Percentiles rank a stretch among this genome's conserved stretches.
phyloP scores from a whole-genome alignment of 2,113 vertebrate genomes.

The Eptatretus burgeri region DNA sequence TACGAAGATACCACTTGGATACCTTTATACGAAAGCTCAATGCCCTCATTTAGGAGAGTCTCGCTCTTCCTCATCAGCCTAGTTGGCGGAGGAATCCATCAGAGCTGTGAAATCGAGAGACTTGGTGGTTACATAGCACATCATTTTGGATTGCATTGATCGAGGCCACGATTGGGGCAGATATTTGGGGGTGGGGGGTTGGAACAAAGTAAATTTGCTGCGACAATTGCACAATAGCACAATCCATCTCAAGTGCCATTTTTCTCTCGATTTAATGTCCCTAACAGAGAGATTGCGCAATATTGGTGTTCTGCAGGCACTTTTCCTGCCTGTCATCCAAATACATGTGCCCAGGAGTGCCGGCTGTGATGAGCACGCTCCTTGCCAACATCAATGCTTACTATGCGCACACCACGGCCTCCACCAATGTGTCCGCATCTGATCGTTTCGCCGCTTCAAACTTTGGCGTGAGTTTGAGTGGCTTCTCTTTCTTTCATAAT shows the following conservation, averaged over 20 bases:
- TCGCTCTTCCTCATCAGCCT: not conserved
- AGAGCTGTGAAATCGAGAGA: not conserved
- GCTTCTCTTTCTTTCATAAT: not conserved
- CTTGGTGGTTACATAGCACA: not conserved
- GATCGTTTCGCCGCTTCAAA: slow-evolving; percentile 87
- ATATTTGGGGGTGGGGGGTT: no score
- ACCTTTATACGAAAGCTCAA: not conserved
- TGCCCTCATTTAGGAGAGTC: not conserved
- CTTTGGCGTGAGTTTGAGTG: slow-evolving; percentile 45
- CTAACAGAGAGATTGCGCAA: not conserved
- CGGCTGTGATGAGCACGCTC: slow-evolving; percentile 93
- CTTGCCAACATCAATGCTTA: slow-evolving; percentile 96
- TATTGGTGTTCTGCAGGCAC: slow-evolving; percentile 25
- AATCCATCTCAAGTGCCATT: no score
- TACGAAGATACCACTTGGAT: not conserved
- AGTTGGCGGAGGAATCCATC: not conserved
- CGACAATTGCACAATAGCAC: no score
- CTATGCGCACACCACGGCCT: slow-evolving; percentile 88
- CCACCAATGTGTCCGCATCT: slow-evolving; percentile 79
- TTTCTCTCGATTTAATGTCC: no score
- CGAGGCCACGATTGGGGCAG: no score
- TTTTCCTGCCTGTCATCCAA: slow-evolving; percentile 95
- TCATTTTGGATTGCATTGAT: no score
- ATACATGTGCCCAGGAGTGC: slow-evolving; percentile 92
- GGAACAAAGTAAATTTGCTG: no score